Evolutionary conservation across 53 echinoderm and acorn worm species (phyloP).

Genomic region (Temnopleurus reevesii): DNA sequence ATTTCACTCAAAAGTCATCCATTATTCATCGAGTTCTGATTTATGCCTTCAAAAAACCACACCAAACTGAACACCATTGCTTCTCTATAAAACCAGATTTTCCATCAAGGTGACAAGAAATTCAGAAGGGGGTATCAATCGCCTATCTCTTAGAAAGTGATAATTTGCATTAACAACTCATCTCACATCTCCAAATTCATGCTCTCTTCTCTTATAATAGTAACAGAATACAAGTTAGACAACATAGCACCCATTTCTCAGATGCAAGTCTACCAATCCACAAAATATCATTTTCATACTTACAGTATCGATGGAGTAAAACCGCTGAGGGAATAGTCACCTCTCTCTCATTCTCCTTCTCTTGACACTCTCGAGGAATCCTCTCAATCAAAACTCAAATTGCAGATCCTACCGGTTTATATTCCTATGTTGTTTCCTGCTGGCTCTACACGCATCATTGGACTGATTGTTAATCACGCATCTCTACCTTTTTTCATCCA

Average conservation of each 20-base stretch:
- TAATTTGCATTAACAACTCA: not conserved
- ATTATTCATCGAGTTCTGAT: no score
- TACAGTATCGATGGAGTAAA: constrained; percentile 1
- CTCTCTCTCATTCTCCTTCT: not conserved
- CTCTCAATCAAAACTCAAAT: constrained; percentile 23
- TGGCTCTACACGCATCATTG: not conserved
- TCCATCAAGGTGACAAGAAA: not conserved
- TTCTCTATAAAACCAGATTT: not conserved
- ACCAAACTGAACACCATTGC: no score
- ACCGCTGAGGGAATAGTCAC: constrained; percentile 7
- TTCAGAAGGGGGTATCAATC: not conserved
- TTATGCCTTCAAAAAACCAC: no score
- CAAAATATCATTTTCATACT: not conserved
- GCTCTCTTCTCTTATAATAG: not conserved
- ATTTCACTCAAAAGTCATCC: no score
- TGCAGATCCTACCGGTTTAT: not conserved
- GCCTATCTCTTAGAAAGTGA: not conserved
- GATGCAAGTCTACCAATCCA: not conserved
- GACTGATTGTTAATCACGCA: constrained; percentile 23
- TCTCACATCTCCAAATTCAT: not conserved
- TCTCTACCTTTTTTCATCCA: constrained; percentile 3
- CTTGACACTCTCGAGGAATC: not conserved
- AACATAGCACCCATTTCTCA: not conserved
- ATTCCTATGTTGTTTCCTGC: not conserved
- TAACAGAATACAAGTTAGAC: not conserved